phyloP scores from a whole-genome alignment of 2,888 invertebrate genomes.

The Rapana venosa region DNA sequence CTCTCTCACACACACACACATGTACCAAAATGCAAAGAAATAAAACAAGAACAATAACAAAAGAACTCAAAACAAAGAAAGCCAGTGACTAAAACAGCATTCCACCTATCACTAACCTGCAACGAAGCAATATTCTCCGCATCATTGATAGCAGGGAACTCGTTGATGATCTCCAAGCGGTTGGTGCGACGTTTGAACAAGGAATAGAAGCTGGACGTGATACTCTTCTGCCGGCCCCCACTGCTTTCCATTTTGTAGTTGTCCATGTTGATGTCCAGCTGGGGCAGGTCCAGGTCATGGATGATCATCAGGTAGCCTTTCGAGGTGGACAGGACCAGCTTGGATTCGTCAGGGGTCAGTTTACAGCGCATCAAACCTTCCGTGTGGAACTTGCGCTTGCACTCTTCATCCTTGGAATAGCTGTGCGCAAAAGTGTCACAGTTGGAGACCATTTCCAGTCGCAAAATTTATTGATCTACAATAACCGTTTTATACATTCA shows the following conservation, averaged over 20 bases:
- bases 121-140: conserved; percentile 94
- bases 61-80: too few species aligned
- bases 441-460: too few species aligned
- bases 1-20: too few species aligned
- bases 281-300: conserved; percentile 90
- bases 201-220: conserved; percentile 88
- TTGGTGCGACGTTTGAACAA: conserved; percentile 90
- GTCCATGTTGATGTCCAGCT: conserved; percentile 87
- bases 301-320: conserved; percentile 93
- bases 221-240: conserved; percentile 82
- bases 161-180: conserved; percentile 92
- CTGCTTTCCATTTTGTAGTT: conserved; percentile 80
- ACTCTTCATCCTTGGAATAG: conserved; percentile 62
- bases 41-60: too few species aligned
- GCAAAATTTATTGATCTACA: too few species aligned
- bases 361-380: conserved; percentile 92
- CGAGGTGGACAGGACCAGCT: conserved; percentile 94
- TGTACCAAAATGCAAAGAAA: too few species aligned
- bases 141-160: conserved; percentile 91
- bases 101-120: conserved; percentile 62
- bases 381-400: conserved; percentile 84
- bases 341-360: conserved; percentile 89
- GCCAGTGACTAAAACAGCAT: too few species aligned
- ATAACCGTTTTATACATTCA: too few species aligned
- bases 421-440: conserved; percentile 49